These are phyloP conservation scores for Pollenia angustigena DNA, from an alignment of 2,888 invertebrate genomes.

Conservation along the genomic window DNA sequence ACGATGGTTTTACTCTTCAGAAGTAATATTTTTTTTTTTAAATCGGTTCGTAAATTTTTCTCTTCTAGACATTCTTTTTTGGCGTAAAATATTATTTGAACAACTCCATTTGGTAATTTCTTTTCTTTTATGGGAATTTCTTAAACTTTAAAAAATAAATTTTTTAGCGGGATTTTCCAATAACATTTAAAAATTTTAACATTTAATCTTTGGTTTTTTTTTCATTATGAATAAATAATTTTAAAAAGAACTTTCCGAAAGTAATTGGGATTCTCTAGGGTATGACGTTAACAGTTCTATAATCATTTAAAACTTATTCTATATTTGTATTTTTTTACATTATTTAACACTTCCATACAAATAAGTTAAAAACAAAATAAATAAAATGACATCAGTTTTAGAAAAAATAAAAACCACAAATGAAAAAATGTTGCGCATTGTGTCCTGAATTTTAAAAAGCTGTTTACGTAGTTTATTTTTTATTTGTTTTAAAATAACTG, in stretches of 20 bases:
- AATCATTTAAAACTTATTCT: constrained; percentile 31
- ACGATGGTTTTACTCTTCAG: not conserved
- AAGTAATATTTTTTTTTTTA: no score
- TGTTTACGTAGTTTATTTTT: constrained; percentile 42
- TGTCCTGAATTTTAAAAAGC: constrained; percentile 69
- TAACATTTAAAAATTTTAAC: constrained; percentile 9
- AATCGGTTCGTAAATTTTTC: no score
- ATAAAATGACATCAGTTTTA: constrained; percentile 60
- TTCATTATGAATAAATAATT: not conserved
- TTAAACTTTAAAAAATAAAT: not conserved
- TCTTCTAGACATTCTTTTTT: no score
- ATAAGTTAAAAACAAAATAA: not conserved
- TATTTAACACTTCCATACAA: constrained; percentile 44
- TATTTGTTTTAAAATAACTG: constrained; percentile 54
- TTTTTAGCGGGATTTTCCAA: not conserved
- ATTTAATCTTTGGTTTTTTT: not conserved
- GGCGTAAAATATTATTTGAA: not conserved
- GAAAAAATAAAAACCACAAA: constrained; percentile 38
- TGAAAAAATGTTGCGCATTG: constrained; percentile 29
- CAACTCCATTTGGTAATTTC: no score
- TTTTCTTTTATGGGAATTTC: not conserved
- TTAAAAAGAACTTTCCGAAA: not conserved
- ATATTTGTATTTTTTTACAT: constrained; percentile 39
- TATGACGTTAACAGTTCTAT: constrained; percentile 35
- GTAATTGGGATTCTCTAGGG: constrained; percentile 10